Conservation (phyloP, 2,113 vertebrate genomes). For the Fregata magnificens region DNA sequence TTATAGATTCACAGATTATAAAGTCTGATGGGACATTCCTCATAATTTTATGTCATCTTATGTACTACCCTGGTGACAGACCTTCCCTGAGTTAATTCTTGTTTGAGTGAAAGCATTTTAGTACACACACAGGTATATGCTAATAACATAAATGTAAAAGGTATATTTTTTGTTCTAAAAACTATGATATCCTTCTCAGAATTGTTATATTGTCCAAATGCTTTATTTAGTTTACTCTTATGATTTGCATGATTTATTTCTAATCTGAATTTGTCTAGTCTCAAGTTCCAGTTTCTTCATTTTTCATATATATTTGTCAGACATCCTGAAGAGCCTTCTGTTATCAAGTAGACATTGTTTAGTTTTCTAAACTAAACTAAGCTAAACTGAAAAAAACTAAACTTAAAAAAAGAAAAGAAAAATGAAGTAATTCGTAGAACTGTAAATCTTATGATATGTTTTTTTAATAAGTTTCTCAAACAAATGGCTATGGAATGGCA, state of each 20-base stretch:
- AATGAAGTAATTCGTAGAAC: background rate
- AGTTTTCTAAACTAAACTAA: background rate
- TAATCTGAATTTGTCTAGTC: background rate
- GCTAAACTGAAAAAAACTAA: background rate
- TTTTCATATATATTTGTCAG: background rate
- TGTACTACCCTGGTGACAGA: background rate
- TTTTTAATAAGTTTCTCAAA: background rate
- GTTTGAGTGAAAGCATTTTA: background rate
- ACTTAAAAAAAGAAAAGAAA: background rate
- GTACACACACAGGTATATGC: fast-evolving
- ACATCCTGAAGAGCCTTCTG: background rate
- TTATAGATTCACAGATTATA: background rate
- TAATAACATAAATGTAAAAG: background rate
- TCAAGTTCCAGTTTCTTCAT: background rate
- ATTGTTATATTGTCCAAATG: background rate
- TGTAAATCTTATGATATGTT: background rate
- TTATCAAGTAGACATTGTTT: background rate
- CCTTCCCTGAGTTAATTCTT: background rate
- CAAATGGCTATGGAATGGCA: background rate
- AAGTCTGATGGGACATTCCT: background rate
- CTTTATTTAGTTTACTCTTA: background rate
- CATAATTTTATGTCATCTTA: background rate
- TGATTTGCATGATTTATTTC: background rate
- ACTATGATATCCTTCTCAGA: background rate
- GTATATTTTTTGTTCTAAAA: background rate